Conservation (phyloP, 2,888 invertebrate genomes). For the Apodemia hepburni region DNA sequence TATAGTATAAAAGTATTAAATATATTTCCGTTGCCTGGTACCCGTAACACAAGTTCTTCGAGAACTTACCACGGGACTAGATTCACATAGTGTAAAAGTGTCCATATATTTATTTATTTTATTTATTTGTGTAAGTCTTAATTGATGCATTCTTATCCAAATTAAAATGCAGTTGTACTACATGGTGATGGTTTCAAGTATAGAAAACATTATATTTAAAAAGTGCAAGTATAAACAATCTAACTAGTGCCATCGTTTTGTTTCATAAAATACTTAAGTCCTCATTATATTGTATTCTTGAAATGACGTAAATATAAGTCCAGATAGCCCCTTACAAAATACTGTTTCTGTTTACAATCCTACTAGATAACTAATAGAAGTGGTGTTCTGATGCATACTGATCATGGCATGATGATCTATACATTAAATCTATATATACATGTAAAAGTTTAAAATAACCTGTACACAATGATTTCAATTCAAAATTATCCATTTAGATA, state of each 20-base stretch:
- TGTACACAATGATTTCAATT: constrained; percentile 41
- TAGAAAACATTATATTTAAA: neutral
- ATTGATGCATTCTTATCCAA: too few relatives aligned
- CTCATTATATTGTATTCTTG: too few relatives aligned
- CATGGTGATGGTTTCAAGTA: neutral
- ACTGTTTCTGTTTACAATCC: constrained; percentile 36
- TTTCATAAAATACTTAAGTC: neutral
- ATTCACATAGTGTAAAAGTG: too few relatives aligned
- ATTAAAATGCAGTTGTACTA: neutral
- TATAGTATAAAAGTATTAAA: too few relatives aligned
- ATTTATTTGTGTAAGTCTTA: too few relatives aligned
- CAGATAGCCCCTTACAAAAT: constrained; percentile 34
- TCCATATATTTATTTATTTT: too few relatives aligned
- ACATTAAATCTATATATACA: constrained; percentile 53
- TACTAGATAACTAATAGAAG: constrained; percentile 27
- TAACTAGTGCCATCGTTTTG: neutral
- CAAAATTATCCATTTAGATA: constrained; percentile 14
- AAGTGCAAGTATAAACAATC: neutral
- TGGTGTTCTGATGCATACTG: constrained; percentile 41
- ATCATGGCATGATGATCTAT: constrained; percentile 31
- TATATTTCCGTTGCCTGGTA: too few relatives aligned
- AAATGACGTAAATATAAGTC: neutral
- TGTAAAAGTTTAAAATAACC: constrained; percentile 44
- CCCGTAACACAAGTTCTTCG: too few relatives aligned
- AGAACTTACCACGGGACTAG: too few relatives aligned